Evolutionary conservation across 23 tunicate species (phyloP), one percentile per base, ranked within the genome.

Genomic region (Styela plicata): DNA sequence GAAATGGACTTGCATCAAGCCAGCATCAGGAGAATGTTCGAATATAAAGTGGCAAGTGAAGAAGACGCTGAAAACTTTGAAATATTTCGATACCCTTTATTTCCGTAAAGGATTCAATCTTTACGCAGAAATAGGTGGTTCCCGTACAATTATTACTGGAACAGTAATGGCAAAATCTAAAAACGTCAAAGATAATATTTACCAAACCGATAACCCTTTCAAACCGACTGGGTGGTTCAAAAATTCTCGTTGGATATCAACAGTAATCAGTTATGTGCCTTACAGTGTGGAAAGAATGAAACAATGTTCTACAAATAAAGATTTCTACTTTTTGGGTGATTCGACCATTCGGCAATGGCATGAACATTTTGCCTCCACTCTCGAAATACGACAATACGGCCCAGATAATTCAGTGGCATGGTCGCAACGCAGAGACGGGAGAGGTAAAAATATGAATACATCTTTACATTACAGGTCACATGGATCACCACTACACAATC

Each of bases 401-500:
- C 75, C 75, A 20, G 85, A 74, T 30, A 36, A 23, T 29, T 34
- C 63, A 3, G 36, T 26, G 33, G 36, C 27, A 13, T 74, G 35
- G 31, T 80, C 80, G 85, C 79, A 70, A 31, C 37, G 28, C 33
- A 80, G 36, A n/a, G 70, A 86, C 36, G 37, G 25, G 2, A 21
- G 18, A 2, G 63, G 37, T 53, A 20, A 35, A 52, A 23, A n/a
- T n/a, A n/a, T 52, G 57, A 85, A 85, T 79, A 30, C 81, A 22
- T 24, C 86, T 7, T 33, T 90, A 63, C 79, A 76, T 33, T 90
- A 85, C 69, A 34, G 85, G 32, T 88, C 95, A 1, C 95, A 90
- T 63, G 95, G 95, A 1, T 85, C 89, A 22, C 95, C 95, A 25
- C 31, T 90, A 24, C 89, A 90, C 24, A 90, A 90, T 52, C 89